Conservation (phyloP, 2,888 invertebrate species). For the Epistrophe grossulariae region DNA sequence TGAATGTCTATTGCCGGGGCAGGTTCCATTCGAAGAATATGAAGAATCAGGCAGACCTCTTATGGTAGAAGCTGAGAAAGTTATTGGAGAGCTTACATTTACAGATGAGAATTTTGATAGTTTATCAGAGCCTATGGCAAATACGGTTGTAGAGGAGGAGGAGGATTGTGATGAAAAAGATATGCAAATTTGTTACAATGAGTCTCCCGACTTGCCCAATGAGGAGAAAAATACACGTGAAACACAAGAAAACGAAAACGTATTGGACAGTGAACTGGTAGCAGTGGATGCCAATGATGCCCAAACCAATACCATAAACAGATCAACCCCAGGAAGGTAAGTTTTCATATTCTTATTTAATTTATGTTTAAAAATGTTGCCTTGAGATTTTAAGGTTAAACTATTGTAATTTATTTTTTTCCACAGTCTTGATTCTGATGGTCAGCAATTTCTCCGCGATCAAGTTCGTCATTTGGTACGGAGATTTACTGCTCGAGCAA, state of each 20-base stretch:
- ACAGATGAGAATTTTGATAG: slow-evolving; percentile 77
- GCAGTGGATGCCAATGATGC: slow-evolving; percentile 75
- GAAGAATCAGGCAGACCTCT: slow-evolving; percentile 76
- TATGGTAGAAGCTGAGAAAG: slow-evolving; percentile 58
- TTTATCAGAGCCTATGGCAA: slow-evolving; percentile 77
- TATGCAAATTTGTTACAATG: slow-evolving; percentile 82
- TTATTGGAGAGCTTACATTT: slow-evolving; percentile 33
- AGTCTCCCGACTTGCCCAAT: slow-evolving; percentile 81
- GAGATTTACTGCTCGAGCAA: slow-evolving; percentile 86
- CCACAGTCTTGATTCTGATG: slow-evolving; percentile 82
- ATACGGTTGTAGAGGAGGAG: slow-evolving; percentile 7
- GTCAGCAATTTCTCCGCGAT: slow-evolving; percentile 82
- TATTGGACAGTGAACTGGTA: slow-evolving; percentile 79
- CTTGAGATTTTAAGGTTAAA: not conserved
- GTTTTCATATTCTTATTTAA: not conserved
- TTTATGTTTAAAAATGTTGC: too few species aligned
- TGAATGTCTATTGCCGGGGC: slow-evolving; percentile 70
- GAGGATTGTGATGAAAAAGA: slow-evolving; percentile 80
- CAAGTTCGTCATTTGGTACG: slow-evolving; percentile 86
- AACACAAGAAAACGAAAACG: slow-evolving; percentile 77
- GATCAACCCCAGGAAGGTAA: slow-evolving; percentile 79
- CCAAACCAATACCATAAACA: slow-evolving; percentile 77
- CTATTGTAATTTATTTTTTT: not conserved
- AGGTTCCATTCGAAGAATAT: slow-evolving; percentile 78
- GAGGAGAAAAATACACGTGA: slow-evolving; percentile 80